A percentile compares a stretch with the other conserved stretches of the same genome.
phyloP scores from a whole-genome alignment of 2,113 vertebrate species.

The Tichodroma muraria region DNA sequence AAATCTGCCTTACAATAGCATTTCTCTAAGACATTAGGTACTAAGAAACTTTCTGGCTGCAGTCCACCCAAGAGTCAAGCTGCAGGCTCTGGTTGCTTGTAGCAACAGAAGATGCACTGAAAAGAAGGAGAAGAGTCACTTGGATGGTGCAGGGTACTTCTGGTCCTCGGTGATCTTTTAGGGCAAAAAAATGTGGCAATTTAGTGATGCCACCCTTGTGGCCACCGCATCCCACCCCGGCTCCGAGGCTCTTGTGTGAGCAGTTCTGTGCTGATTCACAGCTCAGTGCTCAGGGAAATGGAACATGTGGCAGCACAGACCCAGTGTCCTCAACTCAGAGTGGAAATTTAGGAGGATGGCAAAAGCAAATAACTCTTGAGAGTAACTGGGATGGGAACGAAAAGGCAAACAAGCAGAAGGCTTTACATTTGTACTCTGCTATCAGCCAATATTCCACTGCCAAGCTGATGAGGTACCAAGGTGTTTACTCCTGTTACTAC shows the following conservation, averaged over 20 bases:
- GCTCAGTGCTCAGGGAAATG: neutral
- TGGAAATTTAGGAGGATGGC: neutral
- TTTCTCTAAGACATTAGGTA: neutral
- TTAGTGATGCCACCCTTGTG: neutral
- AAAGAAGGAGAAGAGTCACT: neutral
- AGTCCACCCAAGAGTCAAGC: conserved; percentile 30
- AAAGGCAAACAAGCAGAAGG: neutral
- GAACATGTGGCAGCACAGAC: neutral
- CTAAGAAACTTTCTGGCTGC: conserved; percentile 15
- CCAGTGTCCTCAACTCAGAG: neutral
- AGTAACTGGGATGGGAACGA: neutral
- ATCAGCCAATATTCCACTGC: neutral
- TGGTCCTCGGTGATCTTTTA: neutral
- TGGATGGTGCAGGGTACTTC: neutral
- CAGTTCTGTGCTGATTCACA: neutral
- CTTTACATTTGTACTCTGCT: neutral
- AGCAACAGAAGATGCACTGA: conserved; percentile 10
- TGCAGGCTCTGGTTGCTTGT: conserved; percentile 33
- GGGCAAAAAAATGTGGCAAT: neutral
- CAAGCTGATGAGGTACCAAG: conserved; percentile 1
- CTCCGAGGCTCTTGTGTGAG: neutral
- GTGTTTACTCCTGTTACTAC: conserved; percentile 12
- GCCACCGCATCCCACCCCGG: neutral
- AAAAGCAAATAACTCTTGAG: neutral
- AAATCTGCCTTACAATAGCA: conserved; percentile 28